phyloP scores from a whole-genome alignment of 2,113 vertebrate genomes.

The Syngnathus floridae region DNA sequence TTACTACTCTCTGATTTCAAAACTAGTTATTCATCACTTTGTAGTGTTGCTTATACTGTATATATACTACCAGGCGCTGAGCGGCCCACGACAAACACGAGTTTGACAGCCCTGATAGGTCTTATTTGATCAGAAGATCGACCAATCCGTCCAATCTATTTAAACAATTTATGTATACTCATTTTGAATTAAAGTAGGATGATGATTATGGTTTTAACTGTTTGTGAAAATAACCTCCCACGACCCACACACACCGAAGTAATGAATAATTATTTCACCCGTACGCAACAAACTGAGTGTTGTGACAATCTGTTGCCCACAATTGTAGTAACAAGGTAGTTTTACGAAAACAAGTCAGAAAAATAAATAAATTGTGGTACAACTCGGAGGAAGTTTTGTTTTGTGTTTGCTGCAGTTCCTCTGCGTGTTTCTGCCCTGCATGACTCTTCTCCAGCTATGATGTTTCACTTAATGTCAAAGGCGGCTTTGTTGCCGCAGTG shows the following conservation, averaged over 20 bases:
- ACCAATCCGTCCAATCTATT: too few relatives aligned
- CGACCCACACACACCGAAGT: not conserved
- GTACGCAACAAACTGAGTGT: not conserved
- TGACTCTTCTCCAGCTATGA: slow-evolving; percentile 41
- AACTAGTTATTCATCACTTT: too few relatives aligned
- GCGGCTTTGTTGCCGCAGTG: slow-evolving; percentile 21
- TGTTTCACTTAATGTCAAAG: slow-evolving; percentile 19
- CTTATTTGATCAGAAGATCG: too few relatives aligned
- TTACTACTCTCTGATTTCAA: too few relatives aligned
- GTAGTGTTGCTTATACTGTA: too few relatives aligned
- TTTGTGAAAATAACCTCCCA: not conserved
- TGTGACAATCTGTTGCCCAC: slow-evolving; percentile 27
- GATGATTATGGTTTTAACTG: too few relatives aligned
- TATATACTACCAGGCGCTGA: too few relatives aligned
- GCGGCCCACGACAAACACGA: too few relatives aligned
- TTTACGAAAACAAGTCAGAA: slow-evolving; percentile 28
- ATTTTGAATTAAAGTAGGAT: not conserved
- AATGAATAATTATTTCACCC: not conserved
- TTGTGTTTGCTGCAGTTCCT: slow-evolving; percentile 25
- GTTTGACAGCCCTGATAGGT: too few relatives aligned
- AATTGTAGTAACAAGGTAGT: slow-evolving; percentile 23
- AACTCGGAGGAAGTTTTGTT: slow-evolving; percentile 3
- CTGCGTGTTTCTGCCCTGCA: slow-evolving; percentile 15
- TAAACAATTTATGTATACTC: not conserved
- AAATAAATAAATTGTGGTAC: not conserved